These are phyloP conservation scores for Spizaetus ornatus DNA, from an alignment of 2,113 vertebrate species.

Conservation along the genomic window DNA sequence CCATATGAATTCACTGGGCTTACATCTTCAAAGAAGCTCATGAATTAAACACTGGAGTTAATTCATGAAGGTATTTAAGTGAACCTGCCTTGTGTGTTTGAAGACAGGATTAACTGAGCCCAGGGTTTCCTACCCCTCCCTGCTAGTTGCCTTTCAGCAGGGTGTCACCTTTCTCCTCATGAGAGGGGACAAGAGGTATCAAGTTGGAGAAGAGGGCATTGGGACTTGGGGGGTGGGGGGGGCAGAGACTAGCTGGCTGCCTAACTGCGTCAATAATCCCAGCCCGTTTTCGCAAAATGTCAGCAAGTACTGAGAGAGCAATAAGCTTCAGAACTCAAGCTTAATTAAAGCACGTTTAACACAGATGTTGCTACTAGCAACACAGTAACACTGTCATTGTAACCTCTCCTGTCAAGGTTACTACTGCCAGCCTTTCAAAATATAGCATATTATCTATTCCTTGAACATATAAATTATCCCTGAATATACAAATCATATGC, in stretches of 20 bases:
- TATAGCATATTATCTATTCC: not conserved
- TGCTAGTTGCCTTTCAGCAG: not conserved
- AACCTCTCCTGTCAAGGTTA: conserved; percentile 1
- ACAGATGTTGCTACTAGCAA: not conserved
- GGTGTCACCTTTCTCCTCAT: not conserved
- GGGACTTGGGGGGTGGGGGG: not conserved
- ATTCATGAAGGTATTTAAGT: not conserved
- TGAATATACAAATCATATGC: not conserved
- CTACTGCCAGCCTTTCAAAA: not conserved
- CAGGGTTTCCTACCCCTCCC: not conserved
- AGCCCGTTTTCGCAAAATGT: not conserved
- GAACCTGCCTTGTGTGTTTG: not conserved
- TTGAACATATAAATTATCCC: not conserved
- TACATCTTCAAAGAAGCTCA: not conserved
- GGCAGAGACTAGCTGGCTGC: not conserved
- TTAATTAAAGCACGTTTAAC: not conserved
- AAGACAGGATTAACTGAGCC: not conserved
- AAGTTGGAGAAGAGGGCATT: rapidly evolving
- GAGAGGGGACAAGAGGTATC: not conserved
- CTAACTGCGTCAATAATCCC: not conserved
- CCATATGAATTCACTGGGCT: not conserved
- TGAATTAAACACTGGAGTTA: not conserved
- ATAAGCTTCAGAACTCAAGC: not conserved
- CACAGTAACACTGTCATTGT: not conserved
- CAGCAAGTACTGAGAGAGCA: not conserved